A percentile compares a stretch with the other conserved stretches of the same genome.
These are phyloP conservation scores for Catonia carolina DNA, from an alignment of 2,888 invertebrate species.

Conservation along the genomic window DNA sequence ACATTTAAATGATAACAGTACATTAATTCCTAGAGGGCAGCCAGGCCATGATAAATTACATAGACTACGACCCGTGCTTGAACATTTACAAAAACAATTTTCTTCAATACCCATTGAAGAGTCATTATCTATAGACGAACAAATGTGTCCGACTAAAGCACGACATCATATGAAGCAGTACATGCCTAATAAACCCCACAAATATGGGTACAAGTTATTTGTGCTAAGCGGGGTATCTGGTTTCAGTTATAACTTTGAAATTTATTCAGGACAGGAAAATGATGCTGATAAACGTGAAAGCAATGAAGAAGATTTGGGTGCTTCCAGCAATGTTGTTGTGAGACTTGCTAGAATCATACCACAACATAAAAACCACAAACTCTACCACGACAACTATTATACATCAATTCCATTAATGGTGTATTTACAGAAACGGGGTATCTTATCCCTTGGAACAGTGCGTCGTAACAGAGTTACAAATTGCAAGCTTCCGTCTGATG, in stretches of 20 bases:
- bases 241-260: slow-evolving; percentile 27
- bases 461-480: slow-evolving; percentile 20
- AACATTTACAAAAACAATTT: slow-evolving; percentile 28
- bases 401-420: slow-evolving; percentile 24
- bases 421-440: slow-evolving; percentile 9
- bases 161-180: slow-evolving; percentile 36
- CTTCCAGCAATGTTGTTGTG: slow-evolving; percentile 27
- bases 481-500: slow-evolving; percentile 17
- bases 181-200: slow-evolving; percentile 40
- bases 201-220: slow-evolving; percentile 35
- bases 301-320: slow-evolving; percentile 26
- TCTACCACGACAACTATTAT: slow-evolving; percentile 29
- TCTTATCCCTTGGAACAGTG: slow-evolving; percentile 25
- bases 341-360: slow-evolving; percentile 24
- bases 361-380: slow-evolving; percentile 5
- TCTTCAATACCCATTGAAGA: slow-evolving; percentile 29
- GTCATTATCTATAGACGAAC: slow-evolving; percentile 35
- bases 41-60: slow-evolving; percentile 28
- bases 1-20: slow-evolving; percentile 34
- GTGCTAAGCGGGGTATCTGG: slow-evolving; percentile 24
- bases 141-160: slow-evolving; percentile 35
- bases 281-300: slow-evolving; percentile 2
- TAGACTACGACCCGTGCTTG: slow-evolving; percentile 32
- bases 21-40: slow-evolving; percentile 18
- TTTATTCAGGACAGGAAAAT: slow-evolving; percentile 28